Percentiles rank a stretch among this genome's conserved stretches.
Conservation (phyloP, 2,113 vertebrate genomes). For the Channa argus region DNA sequence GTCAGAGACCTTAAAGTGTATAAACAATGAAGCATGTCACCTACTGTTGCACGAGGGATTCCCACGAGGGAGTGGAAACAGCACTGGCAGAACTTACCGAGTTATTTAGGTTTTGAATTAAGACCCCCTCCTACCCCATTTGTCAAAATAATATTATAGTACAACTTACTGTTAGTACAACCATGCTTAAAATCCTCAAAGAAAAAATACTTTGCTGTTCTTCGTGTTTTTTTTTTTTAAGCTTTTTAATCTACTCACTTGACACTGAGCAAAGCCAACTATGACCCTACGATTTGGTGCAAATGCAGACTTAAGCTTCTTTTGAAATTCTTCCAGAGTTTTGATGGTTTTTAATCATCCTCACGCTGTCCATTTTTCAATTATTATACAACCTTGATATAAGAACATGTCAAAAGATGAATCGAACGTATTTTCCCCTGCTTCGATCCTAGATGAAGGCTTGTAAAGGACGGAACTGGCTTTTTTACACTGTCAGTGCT, state of each 20-base stretch:
- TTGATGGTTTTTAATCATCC: neutral
- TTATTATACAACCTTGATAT: neutral
- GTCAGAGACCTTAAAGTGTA: no score
- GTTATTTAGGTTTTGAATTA: no score
- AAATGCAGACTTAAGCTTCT: neutral
- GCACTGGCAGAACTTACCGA: no score
- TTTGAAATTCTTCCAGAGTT: neutral
- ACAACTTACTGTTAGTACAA: no score
- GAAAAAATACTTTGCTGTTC: neutral
- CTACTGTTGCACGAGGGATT: no score
- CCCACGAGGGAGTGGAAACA: no score
- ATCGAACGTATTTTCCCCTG: neutral
- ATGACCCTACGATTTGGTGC: neutral
- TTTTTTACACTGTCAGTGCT: no score
- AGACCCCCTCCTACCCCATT: no score
- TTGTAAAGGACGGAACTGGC: rapidly evolving
- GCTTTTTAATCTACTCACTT: neutral
- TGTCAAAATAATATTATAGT: neutral
- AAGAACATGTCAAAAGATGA: no score
- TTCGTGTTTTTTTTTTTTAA: neutral
- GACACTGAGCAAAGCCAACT: neutral
- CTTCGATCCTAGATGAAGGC: neutral
- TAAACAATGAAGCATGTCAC: no score
- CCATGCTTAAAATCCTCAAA: neutral
- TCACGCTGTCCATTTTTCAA: neutral